Evolutionary conservation across 1,140 invertebrate genomes (phyloP).

Genomic region (Galleria mellonella): DNA sequence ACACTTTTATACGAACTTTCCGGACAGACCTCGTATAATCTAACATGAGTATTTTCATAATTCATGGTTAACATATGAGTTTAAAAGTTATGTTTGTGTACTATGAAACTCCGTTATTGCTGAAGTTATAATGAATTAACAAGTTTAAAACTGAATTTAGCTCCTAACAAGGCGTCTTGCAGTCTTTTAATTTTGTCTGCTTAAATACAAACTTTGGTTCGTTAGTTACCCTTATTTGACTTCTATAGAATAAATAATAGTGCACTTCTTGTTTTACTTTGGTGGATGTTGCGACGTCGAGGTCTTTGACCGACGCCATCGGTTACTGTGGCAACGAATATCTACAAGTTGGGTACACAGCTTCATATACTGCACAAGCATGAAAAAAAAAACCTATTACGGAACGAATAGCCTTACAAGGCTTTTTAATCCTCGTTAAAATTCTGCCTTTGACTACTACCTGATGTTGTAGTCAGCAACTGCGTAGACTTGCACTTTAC

Average conservation of each 20-base stretch:
- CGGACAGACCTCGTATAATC: too few species aligned
- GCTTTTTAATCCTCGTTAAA: conserved; percentile 23
- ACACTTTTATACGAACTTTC: too few species aligned
- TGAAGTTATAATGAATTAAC: conserved; percentile 44
- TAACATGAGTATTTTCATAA: not conserved
- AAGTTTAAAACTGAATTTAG: conserved; percentile 23
- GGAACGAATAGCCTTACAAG: conserved; percentile 18
- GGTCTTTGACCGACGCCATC: conserved; percentile 58
- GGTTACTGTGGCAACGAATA: conserved; percentile 51
- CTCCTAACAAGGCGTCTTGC: conserved; percentile 22
- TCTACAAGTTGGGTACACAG: conserved; percentile 34
- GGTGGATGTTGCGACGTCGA: conserved; percentile 50
- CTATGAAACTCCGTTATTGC: conserved; percentile 28
- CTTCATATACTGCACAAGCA: conserved; percentile 7
- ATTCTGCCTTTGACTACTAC: conserved; percentile 12
- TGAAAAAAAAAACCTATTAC: conserved; percentile 27
- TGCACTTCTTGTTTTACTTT: conserved; percentile 59
- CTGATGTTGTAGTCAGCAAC: not conserved
- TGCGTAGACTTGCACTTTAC: not conserved
- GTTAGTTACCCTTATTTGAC: conserved; percentile 41
- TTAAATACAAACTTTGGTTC: conserved; percentile 12
- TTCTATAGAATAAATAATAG: conserved; percentile 46
- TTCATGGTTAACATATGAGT: conserved; percentile 7
- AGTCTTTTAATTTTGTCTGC: conserved; percentile 13
- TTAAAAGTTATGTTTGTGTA: conserved; percentile 14